Base-by-base conservation (phyloP, 2,113 vertebrate species). In the Typhlomys cinereus region DNA sequence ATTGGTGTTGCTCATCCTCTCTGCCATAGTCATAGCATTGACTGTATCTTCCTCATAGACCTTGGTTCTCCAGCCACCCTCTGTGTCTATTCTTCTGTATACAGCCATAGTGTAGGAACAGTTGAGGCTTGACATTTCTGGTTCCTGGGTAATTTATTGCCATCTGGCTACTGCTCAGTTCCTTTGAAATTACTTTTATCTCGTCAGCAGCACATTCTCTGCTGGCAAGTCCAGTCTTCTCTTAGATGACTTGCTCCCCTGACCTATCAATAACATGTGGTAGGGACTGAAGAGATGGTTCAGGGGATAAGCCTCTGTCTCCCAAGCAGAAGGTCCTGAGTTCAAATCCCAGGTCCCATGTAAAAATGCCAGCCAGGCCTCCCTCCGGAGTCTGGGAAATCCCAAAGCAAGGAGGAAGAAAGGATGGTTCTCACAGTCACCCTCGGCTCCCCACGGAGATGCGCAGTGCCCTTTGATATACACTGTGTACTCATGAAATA, bases 131-230 rank as follows among this genome's bases (percentile, higher is more conserved):
- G 13, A 20, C 57, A 57, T 61, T 39, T 50, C n/a, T 34, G 71
- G 18, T 12, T 23, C 25, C 67, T 91, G 80, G 25, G 75, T 81
- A 61, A 69, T 78, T 46, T 71, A 31, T 20, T 85, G 27, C 2
- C 66, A 57, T 79, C 62, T 76, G 48, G 31, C 29, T 57, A 88
- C 74, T 83, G 15, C 21, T 69, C 54, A 44, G 18, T 61, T 79
- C 81, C 36, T 85, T 41, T 67, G 64, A 89, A 83, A 54, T 41
- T 86, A 52, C 71, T 89, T 80, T 88, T 21, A 52, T 71, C 9
- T 17, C 9, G 23, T 29, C 76, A 78, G 27, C 41, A 86, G 36
- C 25, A 86, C 71, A 80, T 14, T 48, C 46, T 86, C 44, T 11
- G 11, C 54, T 61, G 50, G 11, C 66, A 73, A 71, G 48, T 52